These are phyloP conservation scores for Lichenostomus cassidix DNA, from an alignment of 2,113 vertebrate genomes.

Conservation along the genomic window DNA sequence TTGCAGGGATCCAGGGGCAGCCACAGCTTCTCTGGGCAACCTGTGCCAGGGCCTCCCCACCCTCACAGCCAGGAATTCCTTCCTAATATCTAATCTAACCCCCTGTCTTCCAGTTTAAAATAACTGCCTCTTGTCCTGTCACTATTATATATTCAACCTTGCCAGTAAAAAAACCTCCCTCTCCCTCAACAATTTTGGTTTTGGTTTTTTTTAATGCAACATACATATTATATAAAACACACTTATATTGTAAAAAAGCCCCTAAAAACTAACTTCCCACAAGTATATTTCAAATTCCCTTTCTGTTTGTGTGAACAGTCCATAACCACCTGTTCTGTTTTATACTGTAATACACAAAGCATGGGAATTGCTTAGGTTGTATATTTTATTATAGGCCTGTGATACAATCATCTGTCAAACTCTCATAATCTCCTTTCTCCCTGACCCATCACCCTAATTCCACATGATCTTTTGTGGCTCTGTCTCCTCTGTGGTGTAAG, in stretches of 20 bases:
- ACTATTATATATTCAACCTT: not conserved
- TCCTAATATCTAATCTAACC: not conserved
- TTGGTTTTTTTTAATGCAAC: not conserved
- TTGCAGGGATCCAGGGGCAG: not conserved
- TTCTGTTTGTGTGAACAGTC: not conserved
- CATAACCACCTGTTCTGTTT: not conserved
- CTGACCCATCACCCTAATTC: not conserved
- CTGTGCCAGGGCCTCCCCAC: fast-evolving
- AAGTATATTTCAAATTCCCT: not conserved
- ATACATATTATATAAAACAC: not conserved
- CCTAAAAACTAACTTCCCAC: not conserved
- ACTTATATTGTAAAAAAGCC: not conserved
- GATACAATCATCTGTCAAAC: not conserved
- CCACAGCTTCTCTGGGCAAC: not conserved
- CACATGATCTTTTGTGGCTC: not conserved
- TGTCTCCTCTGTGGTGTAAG: not conserved
- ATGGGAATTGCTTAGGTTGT: not conserved
- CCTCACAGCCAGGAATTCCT: not conserved
- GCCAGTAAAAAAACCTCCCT: not conserved
- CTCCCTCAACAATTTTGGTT: not conserved
- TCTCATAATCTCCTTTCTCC: not conserved
- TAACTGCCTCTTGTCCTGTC: not conserved
- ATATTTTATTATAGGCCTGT: not conserved
- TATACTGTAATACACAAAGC: not conserved
- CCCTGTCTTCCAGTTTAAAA: not conserved